Base-by-base conservation (phyloP, 2,797 vertebrate genomes). In the Emys orbicularis region DNA sequence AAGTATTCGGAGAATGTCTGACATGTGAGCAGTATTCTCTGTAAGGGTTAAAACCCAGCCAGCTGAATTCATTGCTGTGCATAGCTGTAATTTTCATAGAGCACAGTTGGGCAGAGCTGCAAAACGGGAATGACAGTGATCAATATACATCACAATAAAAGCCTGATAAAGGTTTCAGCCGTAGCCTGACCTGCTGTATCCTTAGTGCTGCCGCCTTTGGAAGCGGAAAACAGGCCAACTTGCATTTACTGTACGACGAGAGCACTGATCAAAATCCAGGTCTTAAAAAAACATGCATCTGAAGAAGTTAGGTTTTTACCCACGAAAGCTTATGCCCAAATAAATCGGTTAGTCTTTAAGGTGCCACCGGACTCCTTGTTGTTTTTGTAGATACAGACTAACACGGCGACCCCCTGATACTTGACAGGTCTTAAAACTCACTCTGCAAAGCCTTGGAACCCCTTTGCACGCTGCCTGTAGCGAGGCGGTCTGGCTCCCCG, bases 61-160 rank as follows among this genome's bases (percentile, higher is more conserved):
- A 11, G 52, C 13, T 1, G 0, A 72, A 59, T 90, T 94, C 47
- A 19, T 11, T 93, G 93, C 65, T 95, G 81, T 72, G 59, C 34
- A 6, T 6, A 16, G 61, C 82, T 93, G 41, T 90, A 83, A 44
- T 92, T 95, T 91, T 76, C 84, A 81, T 92, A 91, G 93, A 72
- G 79, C 3, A 2, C 50, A 53, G 72, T 76, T 89, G 96, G 94
- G 91, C 96, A 96, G 87, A 94, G 9, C 12, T 88, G 79, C 52
- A 37, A 47, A 88, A 94, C 52, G 84, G 92, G 84, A 95, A 94
- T 90, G 94, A 90, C 54, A 88, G 87, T n/a, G 84, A 94, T 97
- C 95, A 85, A 96, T 94, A 94, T 27, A 31, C 79, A 93, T 80
- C 90, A 57, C 84, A 84, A 89, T 87, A 37, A 97, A 95, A 95